Conservation (phyloP, 2,888 invertebrate genomes). For the Agrilus cyanescens region DNA sequence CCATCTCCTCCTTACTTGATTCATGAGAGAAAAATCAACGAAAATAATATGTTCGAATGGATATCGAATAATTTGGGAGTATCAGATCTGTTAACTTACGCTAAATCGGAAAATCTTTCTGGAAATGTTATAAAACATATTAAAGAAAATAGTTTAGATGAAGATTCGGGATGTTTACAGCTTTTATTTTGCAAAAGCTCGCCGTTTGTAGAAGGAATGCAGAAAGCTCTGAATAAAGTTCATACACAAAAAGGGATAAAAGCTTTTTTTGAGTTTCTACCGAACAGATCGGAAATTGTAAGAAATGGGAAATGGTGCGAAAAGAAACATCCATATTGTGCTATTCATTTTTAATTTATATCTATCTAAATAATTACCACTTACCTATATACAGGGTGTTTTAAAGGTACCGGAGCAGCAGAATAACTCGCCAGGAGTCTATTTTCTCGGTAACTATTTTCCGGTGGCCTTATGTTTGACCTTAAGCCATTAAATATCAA, state of each 20-base stretch:
- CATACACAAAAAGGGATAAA: constrained; percentile 22
- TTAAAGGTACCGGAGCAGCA: too few species aligned
- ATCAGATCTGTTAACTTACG: constrained; percentile 43
- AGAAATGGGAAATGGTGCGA: constrained; percentile 52
- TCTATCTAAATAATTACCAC: too few species aligned
- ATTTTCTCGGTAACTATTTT: too few species aligned
- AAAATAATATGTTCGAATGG: constrained; percentile 45
- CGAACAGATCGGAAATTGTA: constrained; percentile 46
- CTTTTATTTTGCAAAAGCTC: constrained; percentile 65
- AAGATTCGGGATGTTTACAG: constrained; percentile 58
- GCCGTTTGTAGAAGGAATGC: constrained; percentile 67
- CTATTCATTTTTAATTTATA: constrained; percentile 13
- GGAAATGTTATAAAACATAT: constrained; percentile 49
- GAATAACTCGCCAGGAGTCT: too few species aligned
- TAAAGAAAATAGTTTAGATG: constrained; percentile 39
- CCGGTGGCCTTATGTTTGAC: too few species aligned
- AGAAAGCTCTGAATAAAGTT: constrained; percentile 45
- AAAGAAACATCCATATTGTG: constrained; percentile 38
- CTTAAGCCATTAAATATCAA: too few species aligned
- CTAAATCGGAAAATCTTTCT: constrained; percentile 50
- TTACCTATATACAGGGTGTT: too few species aligned
- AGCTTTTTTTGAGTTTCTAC: constrained; percentile 50
- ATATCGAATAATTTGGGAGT: constrained; percentile 51
- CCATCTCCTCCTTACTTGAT: constrained; percentile 32
- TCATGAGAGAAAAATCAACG: constrained; percentile 20